Evolutionary conservation across 2,113 vertebrate species (phyloP).

Genomic region (Prionailurus viverrinus): DNA sequence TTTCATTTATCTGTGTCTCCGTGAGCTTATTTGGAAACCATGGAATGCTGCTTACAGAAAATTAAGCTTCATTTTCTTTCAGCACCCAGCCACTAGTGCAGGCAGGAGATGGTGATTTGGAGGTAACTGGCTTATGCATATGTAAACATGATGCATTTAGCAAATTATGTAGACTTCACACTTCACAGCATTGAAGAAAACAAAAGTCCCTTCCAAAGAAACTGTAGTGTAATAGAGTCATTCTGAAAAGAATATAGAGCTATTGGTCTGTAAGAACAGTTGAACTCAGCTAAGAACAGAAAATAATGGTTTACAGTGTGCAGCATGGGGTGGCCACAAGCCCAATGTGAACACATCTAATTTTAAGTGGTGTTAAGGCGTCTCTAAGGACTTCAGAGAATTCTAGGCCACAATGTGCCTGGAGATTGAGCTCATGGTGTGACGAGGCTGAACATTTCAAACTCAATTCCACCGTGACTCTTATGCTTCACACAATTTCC

Average conservation of each 20-base stretch:
- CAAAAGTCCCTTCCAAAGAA: conserved; percentile 74
- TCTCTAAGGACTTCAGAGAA: conserved; percentile 59
- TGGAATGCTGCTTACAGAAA: conserved; percentile 77
- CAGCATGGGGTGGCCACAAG: background rate
- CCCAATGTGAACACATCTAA: conserved; percentile 41
- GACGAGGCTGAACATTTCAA: conserved; percentile 37
- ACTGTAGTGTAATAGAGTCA: conserved; percentile 15
- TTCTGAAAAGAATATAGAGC: conserved; percentile 64
- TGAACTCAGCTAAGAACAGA: background rate
- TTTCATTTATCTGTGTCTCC: conserved; percentile 74
- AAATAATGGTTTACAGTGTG: conserved; percentile 62
- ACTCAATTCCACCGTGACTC: conserved; percentile 42
- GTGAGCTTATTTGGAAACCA: conserved; percentile 76
- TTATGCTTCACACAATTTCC: conserved; percentile 32
- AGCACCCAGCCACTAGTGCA: conserved; percentile 68
- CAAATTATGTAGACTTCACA: conserved; percentile 79
- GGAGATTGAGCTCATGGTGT: conserved; percentile 48
- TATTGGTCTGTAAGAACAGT: conserved; percentile 58
- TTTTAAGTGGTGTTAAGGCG: conserved; percentile 43
- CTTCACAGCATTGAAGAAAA: conserved; percentile 77
- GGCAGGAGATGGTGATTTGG: conserved; percentile 66
- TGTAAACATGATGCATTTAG: conserved; percentile 82
- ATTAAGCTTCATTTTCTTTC: conserved; percentile 82
- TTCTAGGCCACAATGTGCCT: conserved; percentile 8
- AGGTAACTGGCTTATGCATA: conserved; percentile 79